Conservation (phyloP, 1,140 invertebrate species). For the Drosophila parvula region DNA sequence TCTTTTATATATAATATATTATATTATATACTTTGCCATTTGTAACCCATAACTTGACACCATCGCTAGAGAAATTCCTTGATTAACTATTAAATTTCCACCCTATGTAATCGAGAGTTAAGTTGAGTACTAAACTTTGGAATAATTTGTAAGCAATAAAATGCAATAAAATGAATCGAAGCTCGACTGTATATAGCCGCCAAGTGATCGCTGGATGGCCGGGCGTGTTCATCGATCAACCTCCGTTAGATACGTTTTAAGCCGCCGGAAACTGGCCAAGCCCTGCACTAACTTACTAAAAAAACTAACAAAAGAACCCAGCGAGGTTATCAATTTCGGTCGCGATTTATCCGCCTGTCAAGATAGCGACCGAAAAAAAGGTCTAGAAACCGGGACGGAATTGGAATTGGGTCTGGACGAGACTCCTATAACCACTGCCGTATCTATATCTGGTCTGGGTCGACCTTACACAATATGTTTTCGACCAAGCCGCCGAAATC, state of each 20-base stretch:
- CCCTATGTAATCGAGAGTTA: not conserved
- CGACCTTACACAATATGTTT: constrained; percentile 18
- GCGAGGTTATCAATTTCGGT: constrained; percentile 49
- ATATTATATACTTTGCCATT: too few species aligned
- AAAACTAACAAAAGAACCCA: constrained; percentile 8
- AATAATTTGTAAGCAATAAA: too few species aligned
- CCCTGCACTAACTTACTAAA: constrained; percentile 7
- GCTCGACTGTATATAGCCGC: constrained; percentile 18
- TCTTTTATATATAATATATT: too few species aligned
- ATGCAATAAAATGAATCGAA: not conserved
- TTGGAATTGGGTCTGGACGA: constrained; percentile 36
- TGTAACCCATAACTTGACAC: too few species aligned
- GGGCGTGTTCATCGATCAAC: constrained; percentile 40
- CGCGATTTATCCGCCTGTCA: constrained; percentile 66
- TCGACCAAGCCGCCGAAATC: constrained; percentile 24
- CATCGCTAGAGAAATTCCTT: too few species aligned
- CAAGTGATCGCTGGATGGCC: constrained; percentile 12
- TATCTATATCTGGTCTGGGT: constrained; percentile 26
- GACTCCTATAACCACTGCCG: constrained; percentile 8
- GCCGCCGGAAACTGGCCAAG: constrained; percentile 47
- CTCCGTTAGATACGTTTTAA: constrained; percentile 13
- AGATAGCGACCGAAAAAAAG: constrained; percentile 48
- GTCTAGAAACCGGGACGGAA: constrained; percentile 7
- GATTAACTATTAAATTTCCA: too few species aligned
- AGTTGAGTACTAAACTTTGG: too few species aligned